Evolutionary conservation across 2,113 vertebrate genomes (phyloP), one percentile per base, ranked within the genome.

Genomic region (Nesogale talazaci): DNA sequence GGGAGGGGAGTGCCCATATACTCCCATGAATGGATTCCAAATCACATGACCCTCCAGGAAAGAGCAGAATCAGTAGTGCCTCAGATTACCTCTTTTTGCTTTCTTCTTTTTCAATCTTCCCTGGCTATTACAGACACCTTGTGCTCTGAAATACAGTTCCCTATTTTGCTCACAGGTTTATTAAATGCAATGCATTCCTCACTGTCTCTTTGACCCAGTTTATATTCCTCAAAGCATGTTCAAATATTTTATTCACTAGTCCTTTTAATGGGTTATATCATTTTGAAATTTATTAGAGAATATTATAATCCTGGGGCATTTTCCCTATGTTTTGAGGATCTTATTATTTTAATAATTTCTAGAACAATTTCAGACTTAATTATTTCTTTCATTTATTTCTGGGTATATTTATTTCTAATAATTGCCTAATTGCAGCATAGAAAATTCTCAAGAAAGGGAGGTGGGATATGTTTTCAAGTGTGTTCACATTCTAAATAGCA

Each of bases 371-470:
- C 42, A 74, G 2, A 63, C 4, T 90, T 34, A 61, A 63, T 31
- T 67, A 23, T 69, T n/a, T 91, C 0, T 81, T n/a, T 85, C n/a
- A 82, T 5, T 84, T 36, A 63, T 16, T 3, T 11, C 34, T 36
- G 3, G 31, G 56, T 31, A 3, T 19, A 52, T 79, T 94, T 83
- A 79, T 8, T 16, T 77, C 63, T 65, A 72, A 87, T n/a, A 92
- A 79, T 78, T 67, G 83, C n/a, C 4, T 86, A 91, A 46, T 86
- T 86, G 65, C 80, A 84, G 80, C n/a, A 76, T 22, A 83, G 29
- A 14, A 67, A 84, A 63, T 76, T 61, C 15, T 94, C 25, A 36
- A 63, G 23, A 38, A 95, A 93, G 65, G 72, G 46, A 23, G 15
- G 42, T 57, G 52, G 29, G 15, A 56, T 57, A 61, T 34, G 14